A percentile compares a stretch with the other conserved stretches of the same genome.
Conservation (phyloP, 1,140 invertebrate genomes). For the Drosophila ogumai region DNA sequence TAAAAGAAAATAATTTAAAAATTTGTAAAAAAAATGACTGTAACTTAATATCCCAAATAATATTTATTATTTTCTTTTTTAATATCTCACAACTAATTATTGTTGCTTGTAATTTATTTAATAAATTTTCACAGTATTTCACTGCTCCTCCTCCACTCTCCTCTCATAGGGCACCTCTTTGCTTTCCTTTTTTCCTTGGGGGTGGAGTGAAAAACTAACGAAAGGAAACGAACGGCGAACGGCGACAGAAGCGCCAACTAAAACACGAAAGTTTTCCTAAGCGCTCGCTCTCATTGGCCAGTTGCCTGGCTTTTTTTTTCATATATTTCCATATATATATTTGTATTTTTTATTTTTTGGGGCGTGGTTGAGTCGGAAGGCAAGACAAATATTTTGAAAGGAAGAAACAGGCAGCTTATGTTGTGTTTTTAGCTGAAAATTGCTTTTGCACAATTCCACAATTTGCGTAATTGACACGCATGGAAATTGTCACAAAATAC, state of each 20-base stretch:
- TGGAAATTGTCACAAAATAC: conserved; percentile 24
- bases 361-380: conserved; percentile 13
- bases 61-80: not conserved
- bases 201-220: conserved; percentile 58
- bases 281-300: conserved; percentile 42
- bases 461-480: conserved; percentile 39
- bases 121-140: not conserved
- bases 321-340: not conserved
- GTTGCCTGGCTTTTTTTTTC: not conserved
- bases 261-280: conserved; percentile 53
- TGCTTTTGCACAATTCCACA: conserved; percentile 35
- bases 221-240: conserved; percentile 48
- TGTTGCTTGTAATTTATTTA: not conserved
- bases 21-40: not conserved
- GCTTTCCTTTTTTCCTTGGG: conserved; percentile 8
- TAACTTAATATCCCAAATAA: not conserved
- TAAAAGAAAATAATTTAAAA: not conserved
- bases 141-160: conserved; percentile 3
- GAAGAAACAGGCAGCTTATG: conserved; percentile 11
- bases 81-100: not conserved
- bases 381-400: conserved; percentile 27
- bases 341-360: too few relatives aligned
- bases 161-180: conserved; percentile 14
- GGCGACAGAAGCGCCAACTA: conserved; percentile 26
- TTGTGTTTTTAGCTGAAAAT: conserved; percentile 18